phyloP scores from a whole-genome alignment of 2,797 vertebrate genomes.

The Chrysocyon brachyurus region DNA sequence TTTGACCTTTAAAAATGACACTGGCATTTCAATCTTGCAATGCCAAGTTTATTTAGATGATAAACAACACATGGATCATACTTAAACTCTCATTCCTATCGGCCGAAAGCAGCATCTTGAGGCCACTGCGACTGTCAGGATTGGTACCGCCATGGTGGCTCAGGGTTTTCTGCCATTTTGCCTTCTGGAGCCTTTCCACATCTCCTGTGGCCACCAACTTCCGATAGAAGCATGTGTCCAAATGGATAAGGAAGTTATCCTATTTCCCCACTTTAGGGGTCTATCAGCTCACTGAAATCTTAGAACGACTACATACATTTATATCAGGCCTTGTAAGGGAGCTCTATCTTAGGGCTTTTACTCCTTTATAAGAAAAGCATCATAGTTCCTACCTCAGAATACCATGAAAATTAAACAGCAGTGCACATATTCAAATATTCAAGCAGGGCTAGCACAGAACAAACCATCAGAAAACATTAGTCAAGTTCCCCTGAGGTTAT shows the following conservation, averaged over 20 bases:
- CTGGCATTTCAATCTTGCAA: slow-evolving; percentile 73
- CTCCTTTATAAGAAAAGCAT: background rate
- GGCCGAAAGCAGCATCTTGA: background rate
- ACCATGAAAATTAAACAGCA: background rate
- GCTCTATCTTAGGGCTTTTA: background rate
- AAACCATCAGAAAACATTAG: background rate
- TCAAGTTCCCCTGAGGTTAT: background rate
- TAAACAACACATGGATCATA: background rate
- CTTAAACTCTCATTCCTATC: background rate
- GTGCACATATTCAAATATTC: background rate
- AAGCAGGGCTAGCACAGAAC: too few relatives aligned
- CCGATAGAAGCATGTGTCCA: background rate
- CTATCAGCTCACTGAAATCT: background rate
- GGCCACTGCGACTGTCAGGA: background rate
- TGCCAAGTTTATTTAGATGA: slow-evolving; percentile 49
- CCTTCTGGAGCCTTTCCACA: background rate
- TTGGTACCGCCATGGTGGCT: rapidly evolving
- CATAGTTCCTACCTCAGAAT: background rate
- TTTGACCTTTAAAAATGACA: slow-evolving; percentile 75
- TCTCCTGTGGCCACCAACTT: background rate
- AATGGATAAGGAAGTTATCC: too few relatives aligned
- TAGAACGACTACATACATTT: rapidly evolving
- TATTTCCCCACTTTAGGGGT: background rate
- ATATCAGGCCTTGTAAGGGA: background rate
- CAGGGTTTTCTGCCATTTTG: background rate